Evolutionary conservation across 1,140 invertebrate species (phyloP), one percentile per base, ranked within the genome.

Genomic region (Drosophila orosa): DNA sequence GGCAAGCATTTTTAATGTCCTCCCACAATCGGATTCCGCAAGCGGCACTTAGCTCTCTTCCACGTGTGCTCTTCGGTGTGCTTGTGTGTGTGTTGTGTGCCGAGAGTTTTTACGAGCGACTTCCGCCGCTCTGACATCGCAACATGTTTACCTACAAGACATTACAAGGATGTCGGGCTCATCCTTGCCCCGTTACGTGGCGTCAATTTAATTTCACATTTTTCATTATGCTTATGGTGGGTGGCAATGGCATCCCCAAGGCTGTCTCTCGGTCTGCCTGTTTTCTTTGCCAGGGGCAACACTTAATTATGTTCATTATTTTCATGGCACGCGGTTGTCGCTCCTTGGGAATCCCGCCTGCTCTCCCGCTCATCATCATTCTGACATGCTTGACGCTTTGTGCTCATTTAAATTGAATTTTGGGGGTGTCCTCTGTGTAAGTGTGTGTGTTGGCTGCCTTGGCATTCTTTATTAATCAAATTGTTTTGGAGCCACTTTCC

Each of bases 271-370:
- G 47, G 62, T 56, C 44, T 74, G 60, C 60, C 57, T 78, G 31
- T 71, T 59, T 62, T 65, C 65, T 73, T 87, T 87, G 83, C 83
- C 84, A 87, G 42, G 84, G 84, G 83, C 83, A 87, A 87, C 83
- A 87, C 83, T 87, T 87, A 87, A 87, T 87, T 87, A 87, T 87
- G 83, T 87, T 87, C 83, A 87, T 87, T 87, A 87, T 89, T 87
- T 87, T 83, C 84, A 80, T 87, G 83, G 79, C 76, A 83, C 83
- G 84, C 79, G 83, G 82, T 85, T 86, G 75, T 48, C 67, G 44
- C 45, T 72, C 31, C 61, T 33, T 5, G 55, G 42, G 40, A 63
- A 39, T 42, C 60, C 24, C 39, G 7, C 22, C 47, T n/a, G 31
- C 15, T 45, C 10, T 9, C 24, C 17, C 13, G 37, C 24, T 33